Evolutionary conservation across 2,113 vertebrate species (phyloP).

Genomic region (Sclerurus mexicanus): DNA sequence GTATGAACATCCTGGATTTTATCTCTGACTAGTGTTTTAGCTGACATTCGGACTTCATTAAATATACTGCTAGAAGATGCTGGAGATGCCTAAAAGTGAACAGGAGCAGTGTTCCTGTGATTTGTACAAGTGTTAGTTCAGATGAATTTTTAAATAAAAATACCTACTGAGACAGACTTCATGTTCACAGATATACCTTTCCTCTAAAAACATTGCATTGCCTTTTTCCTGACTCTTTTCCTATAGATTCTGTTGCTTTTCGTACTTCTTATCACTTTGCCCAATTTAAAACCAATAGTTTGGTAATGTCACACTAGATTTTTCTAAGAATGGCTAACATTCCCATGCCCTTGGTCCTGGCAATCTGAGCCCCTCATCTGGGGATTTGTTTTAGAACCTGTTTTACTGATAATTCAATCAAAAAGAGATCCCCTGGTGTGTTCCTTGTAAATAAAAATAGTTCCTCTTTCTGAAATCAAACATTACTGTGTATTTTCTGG

Average conservation of each 20-base stretch:
- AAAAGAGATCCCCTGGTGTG: background rate
- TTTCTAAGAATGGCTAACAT: background rate
- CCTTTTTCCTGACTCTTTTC: background rate
- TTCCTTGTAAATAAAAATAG: background rate
- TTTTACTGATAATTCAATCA: background rate
- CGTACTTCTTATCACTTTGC: background rate
- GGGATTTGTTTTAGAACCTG: background rate
- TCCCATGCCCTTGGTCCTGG: background rate
- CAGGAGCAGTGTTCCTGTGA: background rate
- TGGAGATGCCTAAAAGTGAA: background rate
- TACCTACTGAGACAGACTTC: background rate
- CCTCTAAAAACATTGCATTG: background rate
- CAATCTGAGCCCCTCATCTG: background rate
- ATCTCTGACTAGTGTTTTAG: background rate
- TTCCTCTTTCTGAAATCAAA: background rate
- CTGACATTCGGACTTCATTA: background rate
- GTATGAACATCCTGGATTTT: background rate
- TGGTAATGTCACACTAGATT: background rate
- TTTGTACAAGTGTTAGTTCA: background rate
- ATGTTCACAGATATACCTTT: background rate
- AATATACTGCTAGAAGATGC: background rate
- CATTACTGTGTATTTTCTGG: background rate
- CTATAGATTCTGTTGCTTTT: background rate
- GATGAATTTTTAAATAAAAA: background rate
- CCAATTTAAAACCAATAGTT: background rate